Conservation (phyloP, 2,113 vertebrate genomes). For the Amblyornis subalaris region DNA sequence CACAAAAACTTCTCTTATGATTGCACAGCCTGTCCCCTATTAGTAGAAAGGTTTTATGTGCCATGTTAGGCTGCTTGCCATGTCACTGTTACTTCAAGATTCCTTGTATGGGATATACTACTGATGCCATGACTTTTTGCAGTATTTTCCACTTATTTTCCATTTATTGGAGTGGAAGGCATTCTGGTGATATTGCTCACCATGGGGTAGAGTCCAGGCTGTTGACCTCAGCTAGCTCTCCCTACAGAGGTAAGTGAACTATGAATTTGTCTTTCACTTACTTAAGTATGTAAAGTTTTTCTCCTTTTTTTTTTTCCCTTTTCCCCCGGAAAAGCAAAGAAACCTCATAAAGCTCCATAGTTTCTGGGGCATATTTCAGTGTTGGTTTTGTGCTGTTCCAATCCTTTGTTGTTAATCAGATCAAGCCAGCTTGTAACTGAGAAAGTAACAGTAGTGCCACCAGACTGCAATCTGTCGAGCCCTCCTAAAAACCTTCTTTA, state of each 20-base stretch:
- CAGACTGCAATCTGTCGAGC: conserved; percentile 12
- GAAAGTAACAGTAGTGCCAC: neutral
- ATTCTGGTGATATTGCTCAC: neutral
- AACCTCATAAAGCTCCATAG: neutral
- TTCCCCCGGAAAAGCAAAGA: neutral
- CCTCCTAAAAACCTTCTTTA: neutral
- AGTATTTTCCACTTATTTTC: neutral
- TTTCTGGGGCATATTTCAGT: neutral
- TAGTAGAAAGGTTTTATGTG: neutral
- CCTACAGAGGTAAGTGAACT: neutral
- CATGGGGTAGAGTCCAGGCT: neutral
- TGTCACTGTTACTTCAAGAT: neutral
- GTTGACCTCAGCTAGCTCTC: neutral
- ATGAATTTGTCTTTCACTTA: neutral
- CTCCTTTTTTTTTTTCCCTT: fast-evolving
- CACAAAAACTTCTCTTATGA: neutral
- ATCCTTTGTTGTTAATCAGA: conserved; percentile 1
- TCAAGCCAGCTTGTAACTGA: neutral
- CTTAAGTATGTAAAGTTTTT: neutral
- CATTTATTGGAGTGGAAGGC: neutral
- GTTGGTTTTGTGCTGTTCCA: neutral
- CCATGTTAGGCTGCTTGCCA: neutral
- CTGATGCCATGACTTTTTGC: neutral
- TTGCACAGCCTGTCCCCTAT: neutral
- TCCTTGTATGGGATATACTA: neutral